A percentile compares a stretch with the other conserved stretches of the same genome.
Evolutionary conservation across 2,888 invertebrate genomes (phyloP).

Genomic region (Leptinotarsa rubiginosa): DNA sequence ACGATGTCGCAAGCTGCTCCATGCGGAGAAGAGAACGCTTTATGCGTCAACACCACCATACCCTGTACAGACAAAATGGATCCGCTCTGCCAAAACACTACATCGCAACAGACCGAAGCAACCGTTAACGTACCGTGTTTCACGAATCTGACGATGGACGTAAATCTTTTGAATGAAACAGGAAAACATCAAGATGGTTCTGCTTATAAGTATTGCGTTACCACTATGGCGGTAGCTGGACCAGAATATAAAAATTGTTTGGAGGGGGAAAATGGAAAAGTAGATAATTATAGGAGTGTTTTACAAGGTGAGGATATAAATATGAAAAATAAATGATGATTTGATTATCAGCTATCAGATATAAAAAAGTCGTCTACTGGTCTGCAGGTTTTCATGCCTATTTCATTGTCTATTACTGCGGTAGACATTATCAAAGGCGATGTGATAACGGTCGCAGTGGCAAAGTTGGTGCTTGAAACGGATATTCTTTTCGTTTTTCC

Average conservation of each 20-base stretch:
- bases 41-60: slow-evolving; percentile 57
- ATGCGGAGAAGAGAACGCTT: slow-evolving; percentile 53
- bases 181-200: slow-evolving; percentile 41
- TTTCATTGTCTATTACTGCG: too few species aligned
- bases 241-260: slow-evolving; percentile 53
- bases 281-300: slow-evolving; percentile 48
- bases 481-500: too few species aligned
- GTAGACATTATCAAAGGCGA: too few species aligned
- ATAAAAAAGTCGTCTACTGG: too few species aligned
- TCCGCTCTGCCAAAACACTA: slow-evolving; percentile 55
- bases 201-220: slow-evolving; percentile 59
- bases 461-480: too few species aligned
- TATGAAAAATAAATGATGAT: background rate
- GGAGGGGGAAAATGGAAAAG: slow-evolving; percentile 34
- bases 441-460: too few species aligned
- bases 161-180: slow-evolving; percentile 51
- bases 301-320: slow-evolving; percentile 39
- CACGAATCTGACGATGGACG: slow-evolving; percentile 59
- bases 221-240: slow-evolving; percentile 60
- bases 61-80: slow-evolving; percentile 54
- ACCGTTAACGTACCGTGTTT: slow-evolving; percentile 59
- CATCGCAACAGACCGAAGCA: slow-evolving; percentile 49
- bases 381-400: too few species aligned
- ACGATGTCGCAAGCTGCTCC: slow-evolving; percentile 55
- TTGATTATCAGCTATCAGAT: too few species aligned